A percentile compares a stretch with the other conserved stretches of the same genome.
These are phyloP conservation scores for Sturmia bella DNA, from an alignment of 2,888 invertebrate species.

Conservation along the genomic window DNA sequence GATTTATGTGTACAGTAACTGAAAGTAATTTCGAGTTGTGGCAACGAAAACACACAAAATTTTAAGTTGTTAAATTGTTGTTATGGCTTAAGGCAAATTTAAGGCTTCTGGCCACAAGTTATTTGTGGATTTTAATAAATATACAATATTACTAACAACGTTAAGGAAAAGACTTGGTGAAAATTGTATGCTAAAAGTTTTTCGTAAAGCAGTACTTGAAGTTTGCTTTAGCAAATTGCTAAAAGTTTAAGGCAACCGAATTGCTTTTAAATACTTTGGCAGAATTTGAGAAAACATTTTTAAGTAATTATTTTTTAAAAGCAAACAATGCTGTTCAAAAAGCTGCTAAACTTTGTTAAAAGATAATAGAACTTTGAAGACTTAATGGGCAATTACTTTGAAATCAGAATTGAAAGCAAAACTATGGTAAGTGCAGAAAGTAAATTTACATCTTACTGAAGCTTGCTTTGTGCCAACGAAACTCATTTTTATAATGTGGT, in stretches of 20 bases:
- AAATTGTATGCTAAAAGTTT: background rate
- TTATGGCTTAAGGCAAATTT: background rate
- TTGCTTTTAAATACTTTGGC: background rate
- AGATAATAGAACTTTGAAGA: no score
- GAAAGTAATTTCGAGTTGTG: constrained; percentile 25
- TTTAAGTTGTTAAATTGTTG: constrained; percentile 25
- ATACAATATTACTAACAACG: background rate
- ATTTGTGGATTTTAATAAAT: background rate
- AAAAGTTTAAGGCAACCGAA: constrained; percentile 6
- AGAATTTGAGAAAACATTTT: background rate
- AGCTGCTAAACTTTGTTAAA: no score
- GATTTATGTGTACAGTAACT: background rate
- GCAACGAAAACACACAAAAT: constrained; percentile 4
- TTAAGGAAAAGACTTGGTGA: background rate
- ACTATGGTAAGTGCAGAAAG: no score
- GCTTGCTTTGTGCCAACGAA: no score
- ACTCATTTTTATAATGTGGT: no score
- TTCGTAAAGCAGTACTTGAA: background rate
- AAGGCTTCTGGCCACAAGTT: constrained; percentile 13
- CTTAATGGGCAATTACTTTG: no score
- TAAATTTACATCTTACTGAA: no score
- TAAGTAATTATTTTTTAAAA: background rate
- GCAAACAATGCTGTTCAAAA: no score
- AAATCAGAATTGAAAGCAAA: no score
- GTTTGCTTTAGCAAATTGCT: background rate